Evolutionary conservation across 1,140 invertebrate genomes (phyloP), one percentile per base, ranked within the genome.

Genomic region (Leptinotarsa texana): DNA sequence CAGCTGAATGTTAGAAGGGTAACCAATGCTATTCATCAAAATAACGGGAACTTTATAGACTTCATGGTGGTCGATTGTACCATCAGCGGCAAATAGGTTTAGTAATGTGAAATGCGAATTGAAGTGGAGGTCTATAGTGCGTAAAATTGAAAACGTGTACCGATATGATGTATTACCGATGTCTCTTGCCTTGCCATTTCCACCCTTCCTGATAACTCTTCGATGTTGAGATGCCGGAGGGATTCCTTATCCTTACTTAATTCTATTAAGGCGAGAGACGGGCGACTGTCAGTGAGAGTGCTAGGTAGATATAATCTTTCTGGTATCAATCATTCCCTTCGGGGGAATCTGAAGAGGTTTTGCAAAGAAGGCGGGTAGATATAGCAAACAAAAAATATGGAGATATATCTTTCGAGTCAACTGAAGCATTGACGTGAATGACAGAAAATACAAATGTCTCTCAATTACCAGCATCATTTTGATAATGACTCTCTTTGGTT

Each of bases 101-200:
- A 57, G 51, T 76, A 76, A 76, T 72, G 70, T 61, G 67, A 71
- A 70, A 74, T 70, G 73, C 67, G 68, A 66, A 69, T 70, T 69
- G 73, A 77, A 77, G 75, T 74, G 73, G 67, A 72, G 70, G 47
- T 77, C 76, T 75, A 68, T 75, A 75, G 76, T 69, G 73, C 76
- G 76, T 77, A 75, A 77, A 77, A 77, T 77, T 77, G 76, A 75
- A 77, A 75, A 75, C 73, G 74, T 72, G 66, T 72, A 74, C 74
- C 61, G 73, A 77, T 77, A 77, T 77, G 76, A 75, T 71, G 73
- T 72, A 77, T 77, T 68, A 33, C 27, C 73, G 76, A 77, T 75
- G 76, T 74, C 67, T 75, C 42, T 68, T 68, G 66, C 66, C 51
- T 57, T 57, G 51, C 51, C 51, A 57, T 57, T 57, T 17, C 66